Base-by-base conservation (phyloP, 2,888 invertebrate species). In the Eucera pruinosa region DNA sequence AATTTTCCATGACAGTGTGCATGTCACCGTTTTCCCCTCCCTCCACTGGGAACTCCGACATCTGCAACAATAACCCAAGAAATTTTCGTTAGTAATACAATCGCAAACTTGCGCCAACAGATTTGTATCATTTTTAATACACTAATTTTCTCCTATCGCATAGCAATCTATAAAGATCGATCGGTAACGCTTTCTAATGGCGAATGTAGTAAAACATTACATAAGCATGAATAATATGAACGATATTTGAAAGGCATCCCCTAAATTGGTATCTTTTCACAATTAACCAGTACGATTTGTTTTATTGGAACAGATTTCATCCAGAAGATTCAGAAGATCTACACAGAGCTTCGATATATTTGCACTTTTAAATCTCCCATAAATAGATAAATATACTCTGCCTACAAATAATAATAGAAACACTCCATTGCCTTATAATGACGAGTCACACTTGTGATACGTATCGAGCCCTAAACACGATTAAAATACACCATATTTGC, bases 1-100 rank as follows among this genome's bases (percentile, higher is more conserved):
- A 94, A 92, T 95, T 95, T 93, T 96, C 96, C 94, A 96, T 95
- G 89, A 95, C 94, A 90, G 95, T 94, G 85, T 95, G 94, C 93
- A 95, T 93, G 86, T 96, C 95, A 84, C 94, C 92, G 89, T 94
- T 94, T 90, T 93, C 94, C 90, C 91, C 93, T 87, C 94, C 94
- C 93, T 95, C 95, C 90, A 94, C 93, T 78, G 94, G 93, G 91
- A 95, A 95, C 88, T 95, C 95, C 86, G 95, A 92, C 93, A 93
- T 93, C 93, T 93, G 88, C 41, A 81, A 75, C 20, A 54, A 47
- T 1, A 47, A 45, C 0, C 15, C 3, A 57, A 2, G 0, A 20
- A 41, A 68, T 45, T 23, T 7, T 55, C 33, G 41, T 23, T 18
- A 1, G 39, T 15, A 25, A n/a, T n/a, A 27, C 25, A 13, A 33